Base-by-base conservation (phyloP, 1,140 invertebrate species). In the Lucilia cuprina region DNA sequence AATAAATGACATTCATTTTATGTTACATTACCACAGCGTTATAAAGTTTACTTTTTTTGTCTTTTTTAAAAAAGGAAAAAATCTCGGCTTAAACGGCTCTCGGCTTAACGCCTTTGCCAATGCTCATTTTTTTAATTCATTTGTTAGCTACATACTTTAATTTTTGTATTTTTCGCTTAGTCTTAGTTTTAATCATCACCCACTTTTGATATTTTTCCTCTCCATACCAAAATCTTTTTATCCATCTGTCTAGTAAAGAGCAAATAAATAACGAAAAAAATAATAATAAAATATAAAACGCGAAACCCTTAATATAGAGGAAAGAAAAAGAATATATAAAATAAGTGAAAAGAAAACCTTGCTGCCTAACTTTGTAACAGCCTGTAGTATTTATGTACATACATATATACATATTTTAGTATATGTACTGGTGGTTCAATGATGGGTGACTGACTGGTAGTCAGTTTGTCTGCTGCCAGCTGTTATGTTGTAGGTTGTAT, bases 111-210 rank as follows among this genome's bases (percentile, higher is more conserved):
- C n/a, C 65, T 19, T 70, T 70, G 21, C n/a, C 65, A 21, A n/a
- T 8, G 65, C n/a, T 70, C 10, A 25, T 5, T 70, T 70, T 70
- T 70, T 10, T 19, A 19, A 25, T 70, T 70, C 12, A 21, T 19
- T 19, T 21, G 9, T 70, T 70, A 12, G 65, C n/a, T 70, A 21
- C 19, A 41, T 41, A 10, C 13, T 60, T 60, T 60, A 5, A n/a
- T 60, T 17, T 60, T 60, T 7, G 13, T n/a, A 17, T 17, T n/a
- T 60, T 60, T 60, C 50, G 3, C n/a, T 70, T 70, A 5, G n/a
- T 70, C 55, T 60, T 70, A 21, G 65, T 70, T 70, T 70, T 70
- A 70, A 19, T 70, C 65, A 70, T 70, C 65, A 70, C 65, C 10
- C n/a, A 70, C n/a, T 21, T 70, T 70, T 70, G 21, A 21, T 21